Conservation (phyloP, 2,888 invertebrate genomes). For the Epinotia brunnichana region DNA sequence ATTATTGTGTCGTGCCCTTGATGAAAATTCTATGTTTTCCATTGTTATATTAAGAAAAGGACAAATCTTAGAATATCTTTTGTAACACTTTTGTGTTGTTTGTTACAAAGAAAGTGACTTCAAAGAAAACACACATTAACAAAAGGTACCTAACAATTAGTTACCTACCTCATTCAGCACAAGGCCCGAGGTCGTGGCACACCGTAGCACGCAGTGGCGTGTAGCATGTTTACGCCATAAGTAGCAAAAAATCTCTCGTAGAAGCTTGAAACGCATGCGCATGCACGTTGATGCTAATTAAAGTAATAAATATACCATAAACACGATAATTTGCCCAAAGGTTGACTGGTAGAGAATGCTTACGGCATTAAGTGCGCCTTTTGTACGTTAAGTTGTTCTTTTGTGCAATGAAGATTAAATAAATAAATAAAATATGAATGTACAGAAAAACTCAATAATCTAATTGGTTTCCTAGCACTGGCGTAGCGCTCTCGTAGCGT, state of each 20-base stretch:
- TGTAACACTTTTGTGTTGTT: constrained; percentile 12
- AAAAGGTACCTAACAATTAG: too few species aligned
- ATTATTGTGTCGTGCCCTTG: constrained; percentile 61
- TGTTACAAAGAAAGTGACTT: background rate
- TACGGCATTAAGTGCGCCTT: too few species aligned
- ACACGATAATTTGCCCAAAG: too few species aligned
- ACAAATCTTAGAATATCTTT: constrained; percentile 13
- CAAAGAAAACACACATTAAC: background rate
- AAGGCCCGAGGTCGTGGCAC: background rate
- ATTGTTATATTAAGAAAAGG: constrained; percentile 32
- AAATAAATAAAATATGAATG: background rate
- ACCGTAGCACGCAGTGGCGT: background rate
- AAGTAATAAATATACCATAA: too few species aligned
- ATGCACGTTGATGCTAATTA: background rate
- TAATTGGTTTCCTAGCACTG: constrained; percentile 20
- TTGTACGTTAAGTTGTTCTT: too few species aligned
- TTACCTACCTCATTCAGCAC: background rate
- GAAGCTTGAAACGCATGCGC: background rate
- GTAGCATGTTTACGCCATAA: background rate
- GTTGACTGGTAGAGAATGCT: too few species aligned
- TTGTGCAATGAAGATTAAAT: too few species aligned
- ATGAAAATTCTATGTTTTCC: constrained; percentile 34
- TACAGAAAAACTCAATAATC: background rate
- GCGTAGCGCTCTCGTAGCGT: constrained; percentile 36
- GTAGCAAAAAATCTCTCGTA: background rate